A percentile compares a stretch with the other conserved stretches of the same genome.
Conservation (phyloP, 2,888 invertebrate genomes). For the Drosophila anceps region DNA sequence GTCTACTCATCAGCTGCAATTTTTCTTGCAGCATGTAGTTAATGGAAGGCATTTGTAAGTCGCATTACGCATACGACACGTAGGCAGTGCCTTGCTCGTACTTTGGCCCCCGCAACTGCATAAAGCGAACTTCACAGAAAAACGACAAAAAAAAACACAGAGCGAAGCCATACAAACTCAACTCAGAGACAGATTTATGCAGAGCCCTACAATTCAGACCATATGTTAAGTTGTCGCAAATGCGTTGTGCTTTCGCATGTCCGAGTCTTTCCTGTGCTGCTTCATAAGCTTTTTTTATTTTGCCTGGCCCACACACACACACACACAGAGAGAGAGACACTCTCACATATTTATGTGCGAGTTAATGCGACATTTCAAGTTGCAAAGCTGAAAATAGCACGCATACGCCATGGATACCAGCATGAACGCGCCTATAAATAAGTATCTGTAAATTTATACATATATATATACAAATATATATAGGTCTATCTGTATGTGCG, state of each 20-base stretch:
- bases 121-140: conserved; percentile 16
- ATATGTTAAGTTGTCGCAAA: conserved; percentile 48
- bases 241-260: conserved; percentile 47
- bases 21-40: not conserved
- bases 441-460: conserved; percentile 6
- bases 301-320: conserved; percentile 22
- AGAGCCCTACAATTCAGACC: conserved; percentile 15
- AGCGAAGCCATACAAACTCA: conserved; percentile 47
- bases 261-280: conserved; percentile 51
- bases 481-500: conserved; percentile 5
- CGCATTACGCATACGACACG: conserved; percentile 52
- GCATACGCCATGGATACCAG: conserved; percentile 78
- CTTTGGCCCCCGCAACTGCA: conserved; percentile 27
- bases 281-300: conserved; percentile 49
- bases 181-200: conserved; percentile 30
- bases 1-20: conserved; percentile 1
- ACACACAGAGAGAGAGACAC: not conserved
- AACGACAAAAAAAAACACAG: not conserved
- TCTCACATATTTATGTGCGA: conserved; percentile 29
- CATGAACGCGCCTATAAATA: conserved; percentile 57
- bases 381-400: conserved; percentile 76
- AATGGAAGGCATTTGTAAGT: conserved; percentile 29
- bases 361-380: conserved; percentile 65
- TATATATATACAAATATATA: not conserved
- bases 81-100: conserved; percentile 12